Evolutionary conservation across 2,113 vertebrate species (phyloP).

Genomic region (Zosterops japonicus): DNA sequence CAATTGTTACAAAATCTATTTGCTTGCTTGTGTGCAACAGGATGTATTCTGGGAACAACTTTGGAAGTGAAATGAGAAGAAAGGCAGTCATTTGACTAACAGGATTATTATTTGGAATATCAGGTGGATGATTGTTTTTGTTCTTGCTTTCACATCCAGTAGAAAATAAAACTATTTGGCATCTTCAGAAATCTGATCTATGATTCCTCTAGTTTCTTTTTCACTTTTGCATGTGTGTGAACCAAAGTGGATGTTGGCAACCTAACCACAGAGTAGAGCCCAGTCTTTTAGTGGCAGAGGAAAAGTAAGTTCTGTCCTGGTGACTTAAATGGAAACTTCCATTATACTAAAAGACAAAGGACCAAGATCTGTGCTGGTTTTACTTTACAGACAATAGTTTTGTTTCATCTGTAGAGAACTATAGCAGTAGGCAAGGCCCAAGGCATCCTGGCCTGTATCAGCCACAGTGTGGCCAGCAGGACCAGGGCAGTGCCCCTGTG

Average conservation of each 20-base stretch:
- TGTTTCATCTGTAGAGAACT: constrained; percentile 19
- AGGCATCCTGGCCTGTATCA: not conserved
- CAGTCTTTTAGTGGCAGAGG: constrained; percentile 41
- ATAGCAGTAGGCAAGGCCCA: not conserved
- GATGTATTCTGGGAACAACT: not conserved
- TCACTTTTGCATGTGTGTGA: not conserved
- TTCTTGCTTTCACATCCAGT: not conserved
- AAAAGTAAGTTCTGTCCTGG: constrained; percentile 66
- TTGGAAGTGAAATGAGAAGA: not conserved
- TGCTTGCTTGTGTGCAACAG: not conserved
- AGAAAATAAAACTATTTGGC: not conserved
- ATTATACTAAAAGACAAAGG: constrained; percentile 70
- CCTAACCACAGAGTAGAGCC: not conserved
- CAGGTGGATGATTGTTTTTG: not conserved
- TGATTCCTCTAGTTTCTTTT: not conserved
- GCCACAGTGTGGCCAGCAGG: not conserved
- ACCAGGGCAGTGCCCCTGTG: not conserved
- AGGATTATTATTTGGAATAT: not conserved
- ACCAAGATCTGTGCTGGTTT: constrained; percentile 37
- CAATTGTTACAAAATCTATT: not conserved
- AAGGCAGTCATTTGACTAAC: not conserved
- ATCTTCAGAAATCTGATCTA: not conserved
- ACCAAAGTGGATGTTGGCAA: not conserved
- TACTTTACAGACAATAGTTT: not conserved
- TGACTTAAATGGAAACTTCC: constrained; percentile 60